Conservation (phyloP, 2,888 invertebrate genomes). For the Flexamia atlantica region DNA sequence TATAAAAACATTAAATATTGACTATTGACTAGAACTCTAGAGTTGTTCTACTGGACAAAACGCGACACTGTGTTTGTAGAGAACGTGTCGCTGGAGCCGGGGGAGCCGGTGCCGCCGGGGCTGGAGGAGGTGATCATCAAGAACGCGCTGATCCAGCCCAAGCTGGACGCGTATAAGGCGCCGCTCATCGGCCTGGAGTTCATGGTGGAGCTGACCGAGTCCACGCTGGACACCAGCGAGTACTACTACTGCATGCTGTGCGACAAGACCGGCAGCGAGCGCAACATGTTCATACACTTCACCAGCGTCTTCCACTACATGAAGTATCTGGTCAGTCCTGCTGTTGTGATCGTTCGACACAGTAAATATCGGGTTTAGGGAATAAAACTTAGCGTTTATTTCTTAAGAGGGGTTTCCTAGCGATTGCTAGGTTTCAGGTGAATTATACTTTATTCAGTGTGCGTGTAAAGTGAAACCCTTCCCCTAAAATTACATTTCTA, state of each 20-base stretch:
- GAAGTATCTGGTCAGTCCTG: slow-evolving; percentile 86
- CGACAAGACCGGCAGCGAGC: slow-evolving; percentile 87
- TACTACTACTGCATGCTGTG: slow-evolving; percentile 87
- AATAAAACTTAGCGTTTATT: too few relatives aligned
- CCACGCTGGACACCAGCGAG: slow-evolving; percentile 19
- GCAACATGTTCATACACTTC: slow-evolving; percentile 88
- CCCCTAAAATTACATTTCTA: too few relatives aligned
- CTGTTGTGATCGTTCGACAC: too few relatives aligned
- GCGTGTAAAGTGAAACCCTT: too few relatives aligned
- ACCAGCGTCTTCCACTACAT: slow-evolving; percentile 87
- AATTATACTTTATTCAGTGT: too few relatives aligned
- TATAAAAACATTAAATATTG: too few relatives aligned
- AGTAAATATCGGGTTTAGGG: too few relatives aligned
- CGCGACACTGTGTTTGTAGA: slow-evolving; percentile 52
- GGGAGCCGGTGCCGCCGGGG: slow-evolving; percentile 85
- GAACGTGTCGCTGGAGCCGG: slow-evolving; percentile 74
- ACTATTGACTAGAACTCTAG: too few relatives aligned
- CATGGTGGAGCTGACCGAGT: slow-evolving; percentile 80
- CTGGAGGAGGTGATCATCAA: slow-evolving; percentile 79
- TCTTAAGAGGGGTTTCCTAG: too few relatives aligned
- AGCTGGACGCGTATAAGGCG: slow-evolving; percentile 78
- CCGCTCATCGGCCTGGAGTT: slow-evolving; percentile 88
- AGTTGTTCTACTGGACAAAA: neutral
- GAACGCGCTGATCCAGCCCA: slow-evolving; percentile 76
- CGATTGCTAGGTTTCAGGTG: too few relatives aligned